Evolutionary conservation across 2,113 vertebrate genomes (phyloP), one percentile per base, ranked within the genome.

Genomic region (Apodemus speciosus): DNA sequence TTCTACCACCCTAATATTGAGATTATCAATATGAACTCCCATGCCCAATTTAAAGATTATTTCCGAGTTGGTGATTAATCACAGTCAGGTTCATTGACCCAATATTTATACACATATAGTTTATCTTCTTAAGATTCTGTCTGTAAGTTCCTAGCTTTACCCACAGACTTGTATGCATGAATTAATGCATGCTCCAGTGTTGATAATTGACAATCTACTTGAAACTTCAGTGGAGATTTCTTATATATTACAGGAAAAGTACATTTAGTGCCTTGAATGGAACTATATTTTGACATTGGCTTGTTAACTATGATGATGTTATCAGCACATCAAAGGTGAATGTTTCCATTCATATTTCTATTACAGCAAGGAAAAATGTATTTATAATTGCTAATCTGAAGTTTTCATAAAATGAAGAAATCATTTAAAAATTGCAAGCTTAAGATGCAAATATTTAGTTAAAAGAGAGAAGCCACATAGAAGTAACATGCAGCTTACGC

Each of bases 351-450:
- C 91, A 32, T 69, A 84, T 58, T 84, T 72, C 9, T 66, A 0
- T 76, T 90, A 8, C 60, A 89, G 23, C 49, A 91, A 2, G 10
- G 1, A 89, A 89, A 6, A 73, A 87, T 62, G 94, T 85, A 66
- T 51, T 83, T 21, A 18, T 95, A 85, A 88, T 2, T 90, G 27
- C 84, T 88, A 25, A 46, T 53, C 66, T 69, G 23, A 76, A 72
- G 83, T 40, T n/a, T 87, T 76, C 89, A 30, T 46, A 86, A 95
- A 91, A 58, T 51, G n/a, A 93, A 94, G n/a, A 68, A 32, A 86
- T 5, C 60, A 20, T 87, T 86, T 56, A 71, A 11, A 83, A 62
- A 60, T 10, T 66, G 3, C 0, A n/a, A 0, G 40, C 27, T 72
- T 91, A 96, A n/a, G 38, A n/a, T 20, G 40, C 3, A 40, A 21